These are phyloP conservation scores for Diplolepis rosae DNA, from an alignment of 2,888 invertebrate species.

Conservation along the genomic window DNA sequence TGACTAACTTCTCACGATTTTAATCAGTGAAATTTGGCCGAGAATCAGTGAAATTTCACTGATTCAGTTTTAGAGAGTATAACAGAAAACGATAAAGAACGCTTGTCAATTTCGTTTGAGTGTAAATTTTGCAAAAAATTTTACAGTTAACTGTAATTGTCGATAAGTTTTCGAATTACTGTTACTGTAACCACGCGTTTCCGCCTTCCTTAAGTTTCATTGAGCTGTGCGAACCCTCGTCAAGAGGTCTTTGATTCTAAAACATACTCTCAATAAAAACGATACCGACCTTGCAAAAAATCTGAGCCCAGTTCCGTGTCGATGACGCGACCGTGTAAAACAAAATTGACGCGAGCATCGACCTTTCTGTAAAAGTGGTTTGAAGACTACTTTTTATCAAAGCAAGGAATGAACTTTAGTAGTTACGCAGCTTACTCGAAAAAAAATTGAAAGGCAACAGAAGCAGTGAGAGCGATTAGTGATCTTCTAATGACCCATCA, in stretches of 20 bases:
- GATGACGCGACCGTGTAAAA: conserved; percentile 37
- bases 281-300: neutral
- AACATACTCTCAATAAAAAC: neutral
- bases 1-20: no score
- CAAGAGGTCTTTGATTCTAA: neutral
- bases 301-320: neutral
- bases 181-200: neutral
- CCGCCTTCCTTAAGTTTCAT: neutral
- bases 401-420: neutral
- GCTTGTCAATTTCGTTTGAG: no score
- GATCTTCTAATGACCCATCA: neutral
- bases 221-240: neutral
- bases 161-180: no score
- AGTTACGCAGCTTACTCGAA: neutral
- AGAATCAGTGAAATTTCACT: no score
- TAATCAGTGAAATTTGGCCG: no score
- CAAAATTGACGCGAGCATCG: conserved; percentile 42
- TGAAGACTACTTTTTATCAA: neutral
- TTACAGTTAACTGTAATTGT: no score
- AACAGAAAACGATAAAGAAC: no score
- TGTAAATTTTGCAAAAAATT: no score
- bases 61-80: no score
- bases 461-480: neutral
- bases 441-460: neutral
- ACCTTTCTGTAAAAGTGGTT: neutral